Base-by-base conservation (phyloP, 2,888 invertebrate genomes). In the Hypena proboscidalis region DNA sequence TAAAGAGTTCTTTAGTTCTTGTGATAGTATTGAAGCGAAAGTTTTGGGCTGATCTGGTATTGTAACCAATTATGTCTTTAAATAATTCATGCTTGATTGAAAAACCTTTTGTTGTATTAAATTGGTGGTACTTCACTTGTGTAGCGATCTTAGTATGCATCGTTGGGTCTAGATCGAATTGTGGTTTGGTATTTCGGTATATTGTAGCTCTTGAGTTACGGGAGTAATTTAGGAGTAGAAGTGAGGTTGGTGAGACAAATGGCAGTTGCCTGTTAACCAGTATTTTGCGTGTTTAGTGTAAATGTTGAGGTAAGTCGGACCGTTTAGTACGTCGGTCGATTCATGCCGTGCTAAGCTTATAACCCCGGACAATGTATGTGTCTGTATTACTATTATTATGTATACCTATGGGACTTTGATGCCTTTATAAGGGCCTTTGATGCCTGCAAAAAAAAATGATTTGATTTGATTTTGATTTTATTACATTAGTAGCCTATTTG, bases 31-130 rank as follows among this genome's bases (percentile, higher is more conserved):
- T 49, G 25, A 41, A 37, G 21, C 25, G 34, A 29, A 38, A 48
- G 29, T 42, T 43, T 41, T 33, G 25, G 35, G 25, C 29, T 34
- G 8, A 27, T 27, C 38, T 31, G 29, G 38, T 62, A 40, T 32
- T 43, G 32, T 47, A 46, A 54, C 33, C 29, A 53, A 54, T 29
- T 31, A 45, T 53, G 37, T 50, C 43, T 54, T 38, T 47, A 30
- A 63, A 59, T 49, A 40, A 42, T 48, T 37, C 40, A 27, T 44
- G 34, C 51, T 39, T 31, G 39, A 33, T 37, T 63, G 45, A 59
- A 59, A 46, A 44, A 40, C 30, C 46, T 53, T 39, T 49, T 35
- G 10, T 25, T 32, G 3, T 15, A 11, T 22, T 17, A 8, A 13
- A 20, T 23, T 23, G 8, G 8, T 2, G 3, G 7, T 7, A n/a